Conservation (phyloP, 2,888 invertebrate species). For the Drosophila yooni region DNA sequence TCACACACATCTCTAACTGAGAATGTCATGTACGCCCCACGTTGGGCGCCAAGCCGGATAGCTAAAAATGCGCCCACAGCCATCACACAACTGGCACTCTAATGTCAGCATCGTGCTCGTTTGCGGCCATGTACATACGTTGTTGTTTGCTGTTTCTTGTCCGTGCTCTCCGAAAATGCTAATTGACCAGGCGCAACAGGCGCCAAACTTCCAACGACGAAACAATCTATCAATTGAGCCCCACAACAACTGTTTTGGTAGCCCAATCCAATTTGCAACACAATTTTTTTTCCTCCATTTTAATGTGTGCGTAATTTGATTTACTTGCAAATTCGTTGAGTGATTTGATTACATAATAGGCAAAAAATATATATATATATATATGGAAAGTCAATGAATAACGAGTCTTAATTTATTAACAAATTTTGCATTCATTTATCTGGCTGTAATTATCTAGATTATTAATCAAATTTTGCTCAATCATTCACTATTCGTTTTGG, state of each 20-base stretch:
- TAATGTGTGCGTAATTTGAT: constrained; percentile 61
- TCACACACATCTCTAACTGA: constrained; percentile 13
- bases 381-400: constrained; percentile 35
- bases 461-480: constrained; percentile 14
- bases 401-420: constrained; percentile 18
- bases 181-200: constrained; percentile 64
- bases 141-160: constrained; percentile 23
- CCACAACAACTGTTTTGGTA: constrained; percentile 18
- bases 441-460: constrained; percentile 1
- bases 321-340: constrained; percentile 67
- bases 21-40: constrained; percentile 47
- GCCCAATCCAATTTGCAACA: constrained; percentile 45
- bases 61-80: constrained; percentile 36
- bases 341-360: constrained; percentile 70
- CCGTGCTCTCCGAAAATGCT: constrained; percentile 58
- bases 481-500: background rate
- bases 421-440: constrained; percentile 12
- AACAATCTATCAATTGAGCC: constrained; percentile 62
- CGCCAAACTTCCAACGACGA: constrained; percentile 49
- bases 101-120: constrained; percentile 58
- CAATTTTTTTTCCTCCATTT: constrained; percentile 27
- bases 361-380: constrained; percentile 20
- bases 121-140: constrained; percentile 45
- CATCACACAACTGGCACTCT: constrained; percentile 28
- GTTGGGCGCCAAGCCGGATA: constrained; percentile 31